phyloP scores from a whole-genome alignment of 2,888 invertebrate species.

The Troides oblongomaculatus region DNA sequence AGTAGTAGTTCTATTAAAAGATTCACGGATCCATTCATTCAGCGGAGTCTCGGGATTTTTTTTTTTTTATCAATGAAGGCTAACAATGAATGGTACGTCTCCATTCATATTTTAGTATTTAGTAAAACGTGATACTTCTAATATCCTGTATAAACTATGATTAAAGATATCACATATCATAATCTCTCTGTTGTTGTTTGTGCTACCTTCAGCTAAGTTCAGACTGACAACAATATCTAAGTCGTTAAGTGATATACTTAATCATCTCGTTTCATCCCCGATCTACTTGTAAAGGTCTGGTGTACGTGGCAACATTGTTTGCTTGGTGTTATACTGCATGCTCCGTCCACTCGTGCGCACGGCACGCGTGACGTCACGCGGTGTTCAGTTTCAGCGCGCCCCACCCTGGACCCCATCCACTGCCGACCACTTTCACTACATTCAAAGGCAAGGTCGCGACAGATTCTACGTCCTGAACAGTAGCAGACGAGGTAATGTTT shows the following conservation, averaged over 20 bases:
- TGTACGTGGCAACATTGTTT: too few relatives aligned
- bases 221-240: too few relatives aligned
- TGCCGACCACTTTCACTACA: constrained; percentile 58
- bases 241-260: too few relatives aligned
- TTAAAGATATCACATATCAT: too few relatives aligned
- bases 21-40: constrained; percentile 19
- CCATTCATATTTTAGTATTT: not conserved
- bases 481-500: not conserved
- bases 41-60: not conserved
- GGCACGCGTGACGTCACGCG: constrained; percentile 74
- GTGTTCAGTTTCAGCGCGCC: constrained; percentile 64
- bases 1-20: constrained; percentile 15
- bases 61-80: constrained; percentile 26
- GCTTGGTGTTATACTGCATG: constrained; percentile 22
- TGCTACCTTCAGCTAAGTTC: too few relatives aligned
- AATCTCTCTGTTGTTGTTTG: too few relatives aligned
- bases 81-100: not conserved
- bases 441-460: constrained; percentile 43
- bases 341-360: constrained; percentile 63
- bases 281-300: too few relatives aligned
- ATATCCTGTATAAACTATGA: too few relatives aligned
- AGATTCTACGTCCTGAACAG: constrained; percentile 11
- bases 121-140: too few relatives aligned
- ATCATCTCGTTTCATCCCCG: too few relatives aligned
- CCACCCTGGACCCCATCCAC: constrained; percentile 46